Conservation (phyloP, 1,140 invertebrate species). For the Anthonomus grandis region DNA sequence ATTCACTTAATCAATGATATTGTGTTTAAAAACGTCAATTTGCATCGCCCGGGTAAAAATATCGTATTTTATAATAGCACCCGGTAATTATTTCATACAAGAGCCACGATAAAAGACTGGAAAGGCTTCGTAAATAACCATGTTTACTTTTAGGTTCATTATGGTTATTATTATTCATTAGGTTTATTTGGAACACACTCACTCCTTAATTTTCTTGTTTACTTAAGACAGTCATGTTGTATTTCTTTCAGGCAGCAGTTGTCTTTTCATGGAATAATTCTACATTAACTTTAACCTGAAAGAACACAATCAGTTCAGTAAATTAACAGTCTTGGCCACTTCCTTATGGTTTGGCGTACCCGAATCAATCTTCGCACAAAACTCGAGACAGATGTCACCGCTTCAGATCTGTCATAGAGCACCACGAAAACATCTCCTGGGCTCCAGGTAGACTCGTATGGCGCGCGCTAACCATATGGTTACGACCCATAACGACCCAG, state of each 20-base stretch:
- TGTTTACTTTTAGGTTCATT: neutral
- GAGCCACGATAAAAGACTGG: neutral
- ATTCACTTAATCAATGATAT: slow-evolving; percentile 23
- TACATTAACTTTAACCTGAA: too few relatives aligned
- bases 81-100: slow-evolving; percentile 5
- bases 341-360: too few relatives aligned
- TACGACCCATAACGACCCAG: slow-evolving; percentile 4
- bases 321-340: too few relatives aligned
- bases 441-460: slow-evolving; percentile 12
- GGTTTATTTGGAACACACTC: too few relatives aligned
- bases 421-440: slow-evolving; percentile 15
- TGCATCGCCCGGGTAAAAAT: slow-evolving; percentile 6
- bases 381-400: slow-evolving; percentile 9
- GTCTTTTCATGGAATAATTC: too few relatives aligned
- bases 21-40: slow-evolving; percentile 19
- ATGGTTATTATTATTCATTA: neutral
- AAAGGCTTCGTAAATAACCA: neutral
- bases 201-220: too few relatives aligned
- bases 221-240: too few relatives aligned
- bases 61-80: too few relatives aligned
- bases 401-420: slow-evolving; percentile 17
- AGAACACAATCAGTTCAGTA: too few relatives aligned
- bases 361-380: too few relatives aligned
- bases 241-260: too few relatives aligned
- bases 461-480: slow-evolving; percentile 24